Evolutionary conservation across 2,888 invertebrate species (phyloP).

Genomic region (Piscicola geometra): DNA sequence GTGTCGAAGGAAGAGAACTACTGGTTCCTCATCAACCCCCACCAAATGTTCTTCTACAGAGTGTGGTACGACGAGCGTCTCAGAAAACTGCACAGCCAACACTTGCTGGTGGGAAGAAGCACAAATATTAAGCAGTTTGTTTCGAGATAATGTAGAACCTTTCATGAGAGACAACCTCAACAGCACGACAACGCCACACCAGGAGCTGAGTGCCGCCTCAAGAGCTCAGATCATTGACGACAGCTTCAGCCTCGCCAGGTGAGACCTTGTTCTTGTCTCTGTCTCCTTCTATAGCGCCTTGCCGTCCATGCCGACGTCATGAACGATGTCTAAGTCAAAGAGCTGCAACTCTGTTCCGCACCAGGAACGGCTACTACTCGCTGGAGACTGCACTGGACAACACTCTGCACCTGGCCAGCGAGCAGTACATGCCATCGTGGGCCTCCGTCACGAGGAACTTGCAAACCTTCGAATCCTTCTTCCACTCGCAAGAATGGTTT

Average conservation of each 20-base stretch:
- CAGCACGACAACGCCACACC: neutral
- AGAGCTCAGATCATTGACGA: slow-evolving; percentile 35
- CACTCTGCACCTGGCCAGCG: slow-evolving; percentile 21
- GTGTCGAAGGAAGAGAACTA: neutral
- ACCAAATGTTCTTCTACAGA: slow-evolving; percentile 33
- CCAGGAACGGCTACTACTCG: slow-evolving; percentile 28
- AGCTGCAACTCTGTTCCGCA: neutral
- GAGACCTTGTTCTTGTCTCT: neutral
- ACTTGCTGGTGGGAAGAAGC: slow-evolving; percentile 18
- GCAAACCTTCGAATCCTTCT: slow-evolving; percentile 21
- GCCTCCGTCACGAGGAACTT: slow-evolving; percentile 18
- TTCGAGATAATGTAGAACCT: neutral
- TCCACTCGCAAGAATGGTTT: slow-evolving; percentile 19
- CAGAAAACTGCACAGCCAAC: neutral
- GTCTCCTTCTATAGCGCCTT: neutral
- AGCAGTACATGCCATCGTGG: slow-evolving; percentile 18
- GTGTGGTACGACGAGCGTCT: slow-evolving; percentile 33
- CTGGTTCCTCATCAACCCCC: slow-evolving; percentile 36
- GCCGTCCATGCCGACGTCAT: neutral
- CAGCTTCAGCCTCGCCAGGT: slow-evolving; percentile 32
- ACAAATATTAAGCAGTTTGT: neutral
- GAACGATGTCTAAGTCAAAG: neutral
- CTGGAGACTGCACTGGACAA: slow-evolving; percentile 18
- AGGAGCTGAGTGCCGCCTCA: slow-evolving; percentile 20
- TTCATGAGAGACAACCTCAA: neutral